Percentiles rank a stretch among this genome's conserved stretches.
Conservation (phyloP, 2,888 invertebrate genomes). For the Drosophila sordidapex region DNA sequence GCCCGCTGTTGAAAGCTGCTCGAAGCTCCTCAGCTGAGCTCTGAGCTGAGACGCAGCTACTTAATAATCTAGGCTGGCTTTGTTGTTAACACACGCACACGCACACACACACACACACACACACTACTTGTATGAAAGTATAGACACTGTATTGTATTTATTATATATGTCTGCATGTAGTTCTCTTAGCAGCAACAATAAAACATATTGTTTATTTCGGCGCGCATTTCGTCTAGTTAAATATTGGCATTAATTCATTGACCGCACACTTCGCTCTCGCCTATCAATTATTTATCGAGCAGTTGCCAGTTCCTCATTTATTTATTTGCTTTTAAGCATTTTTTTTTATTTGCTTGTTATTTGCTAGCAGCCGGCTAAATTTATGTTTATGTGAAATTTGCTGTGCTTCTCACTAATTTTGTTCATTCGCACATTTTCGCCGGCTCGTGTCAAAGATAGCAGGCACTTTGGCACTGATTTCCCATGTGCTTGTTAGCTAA, state of each 20-base stretch:
- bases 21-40: slow-evolving; percentile 41
- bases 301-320: slow-evolving; percentile 14
- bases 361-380: neutral
- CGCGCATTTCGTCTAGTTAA: slow-evolving; percentile 48
- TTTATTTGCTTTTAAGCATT: neutral
- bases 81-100: slow-evolving; percentile 21
- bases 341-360: neutral
- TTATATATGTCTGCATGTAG: slow-evolving; percentile 2
- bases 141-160: neutral
- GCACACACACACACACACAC: neutral
- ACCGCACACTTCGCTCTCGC: slow-evolving; percentile 32
- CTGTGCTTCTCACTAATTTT: neutral
- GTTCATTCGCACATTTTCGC: neutral
- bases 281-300: slow-evolving; percentile 13
- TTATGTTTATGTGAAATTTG: slow-evolving; percentile 6
- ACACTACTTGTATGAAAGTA: neutral
- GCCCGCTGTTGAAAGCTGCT: slow-evolving; percentile 31
- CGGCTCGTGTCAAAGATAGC: neutral
- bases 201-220: slow-evolving; percentile 49
- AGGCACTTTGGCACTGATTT: neutral
- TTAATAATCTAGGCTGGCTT: slow-evolving; percentile 55
- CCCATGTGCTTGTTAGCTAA: neutral
- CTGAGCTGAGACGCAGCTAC: slow-evolving; percentile 22
- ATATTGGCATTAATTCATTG: slow-evolving; percentile 50
- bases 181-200: neutral